These are phyloP conservation scores for Bostrychus sinensis DNA, from an alignment of 2,113 vertebrate species.

Conservation along the genomic window DNA sequence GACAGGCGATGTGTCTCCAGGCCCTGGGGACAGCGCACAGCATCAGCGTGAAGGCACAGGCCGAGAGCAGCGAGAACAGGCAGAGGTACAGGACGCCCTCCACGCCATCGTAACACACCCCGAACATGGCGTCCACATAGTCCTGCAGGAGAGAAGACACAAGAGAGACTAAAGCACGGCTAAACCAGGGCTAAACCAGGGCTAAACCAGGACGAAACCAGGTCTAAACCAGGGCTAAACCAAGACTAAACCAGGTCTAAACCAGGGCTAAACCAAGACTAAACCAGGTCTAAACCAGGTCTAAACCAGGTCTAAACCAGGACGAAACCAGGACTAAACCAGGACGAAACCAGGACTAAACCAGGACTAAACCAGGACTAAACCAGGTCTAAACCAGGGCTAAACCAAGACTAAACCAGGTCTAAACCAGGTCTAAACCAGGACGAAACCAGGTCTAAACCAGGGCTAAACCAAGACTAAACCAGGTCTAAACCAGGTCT, in stretches of 20 bases:
- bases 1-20: slow-evolving; percentile 83
- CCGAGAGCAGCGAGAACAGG: slow-evolving; percentile 90
- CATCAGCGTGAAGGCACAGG: slow-evolving; percentile 87
- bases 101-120: slow-evolving; percentile 92
- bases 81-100: slow-evolving; percentile 92
- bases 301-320: neutral
- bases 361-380: neutral
- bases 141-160: slow-evolving; percentile 79
- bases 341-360: neutral
- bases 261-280: neutral
- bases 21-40: slow-evolving; percentile 85
- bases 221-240: neutral
- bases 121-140: slow-evolving; percentile 91
- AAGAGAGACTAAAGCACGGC: neutral
- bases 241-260: neutral
- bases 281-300: neutral
- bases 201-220: neutral
- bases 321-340: neutral
- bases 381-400: too few species aligned
- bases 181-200: neutral
- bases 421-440: too few species aligned
- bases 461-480: neutral
- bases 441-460: too few species aligned
- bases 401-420: too few species aligned
- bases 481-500: neutral